Percentiles rank a stretch among this genome's conserved stretches.
phyloP scores from a whole-genome alignment of 2,797 vertebrate genomes.

The Tamandua tetradactyla region DNA sequence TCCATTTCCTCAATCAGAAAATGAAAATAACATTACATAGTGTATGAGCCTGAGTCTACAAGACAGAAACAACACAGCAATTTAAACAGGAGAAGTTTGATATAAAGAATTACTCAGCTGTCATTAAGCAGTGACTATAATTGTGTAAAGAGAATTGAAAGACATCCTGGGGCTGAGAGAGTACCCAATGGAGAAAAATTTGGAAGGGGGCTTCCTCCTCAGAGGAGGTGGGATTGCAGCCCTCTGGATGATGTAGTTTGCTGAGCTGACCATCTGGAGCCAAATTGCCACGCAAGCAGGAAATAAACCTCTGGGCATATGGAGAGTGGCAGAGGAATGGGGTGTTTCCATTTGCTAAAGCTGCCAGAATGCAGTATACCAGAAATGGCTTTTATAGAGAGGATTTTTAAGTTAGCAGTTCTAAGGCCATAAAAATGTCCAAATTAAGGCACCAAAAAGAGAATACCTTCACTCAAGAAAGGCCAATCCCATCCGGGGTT shows the following conservation, averaged over 20 bases:
- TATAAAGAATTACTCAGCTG: not conserved
- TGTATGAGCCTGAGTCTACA: not conserved
- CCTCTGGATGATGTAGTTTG: not conserved
- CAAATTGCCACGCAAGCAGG: not conserved
- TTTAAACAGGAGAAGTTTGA: not conserved
- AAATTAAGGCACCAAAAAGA: too few species aligned
- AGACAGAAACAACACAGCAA: not conserved
- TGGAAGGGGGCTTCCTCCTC: not conserved
- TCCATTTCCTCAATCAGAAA: not conserved
- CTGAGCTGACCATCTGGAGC: not conserved
- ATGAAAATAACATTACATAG: not conserved
- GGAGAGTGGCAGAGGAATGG: not conserved
- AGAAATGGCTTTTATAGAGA: too few species aligned
- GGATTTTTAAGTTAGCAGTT: too few species aligned
- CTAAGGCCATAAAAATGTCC: too few species aligned
- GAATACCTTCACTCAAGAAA: too few species aligned
- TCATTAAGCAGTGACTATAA: not conserved
- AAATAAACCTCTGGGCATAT: not conserved
- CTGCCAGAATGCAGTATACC: too few species aligned
- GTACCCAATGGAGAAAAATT: not conserved
- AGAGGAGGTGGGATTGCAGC: not conserved
- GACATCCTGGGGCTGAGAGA: not conserved
- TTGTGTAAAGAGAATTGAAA: not conserved
- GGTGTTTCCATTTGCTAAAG: too few species aligned
- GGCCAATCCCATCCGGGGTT: too few species aligned